phyloP scores from a whole-genome alignment of 2,888 invertebrate genomes.

The Hirtodrosophila histrioides region DNA sequence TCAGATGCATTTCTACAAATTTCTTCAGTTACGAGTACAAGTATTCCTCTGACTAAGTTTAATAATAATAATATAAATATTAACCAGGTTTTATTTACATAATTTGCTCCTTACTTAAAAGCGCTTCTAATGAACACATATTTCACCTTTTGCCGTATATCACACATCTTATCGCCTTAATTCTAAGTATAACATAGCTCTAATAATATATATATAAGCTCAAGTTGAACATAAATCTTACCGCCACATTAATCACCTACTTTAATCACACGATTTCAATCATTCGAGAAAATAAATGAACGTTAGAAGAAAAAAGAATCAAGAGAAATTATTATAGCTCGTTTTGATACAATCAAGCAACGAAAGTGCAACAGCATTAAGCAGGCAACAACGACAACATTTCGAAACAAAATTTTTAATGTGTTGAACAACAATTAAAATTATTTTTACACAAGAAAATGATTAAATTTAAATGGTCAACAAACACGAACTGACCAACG shows the following conservation, averaged over 20 bases:
- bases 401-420: conserved; percentile 68
- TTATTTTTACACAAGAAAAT: conserved; percentile 70
- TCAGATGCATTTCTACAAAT: no score
- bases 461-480: conserved; percentile 65
- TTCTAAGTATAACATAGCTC: not conserved
- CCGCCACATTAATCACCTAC: conserved; percentile 35
- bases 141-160: not conserved
- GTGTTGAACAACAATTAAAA: conserved; percentile 71
- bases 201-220: conserved; percentile 1
- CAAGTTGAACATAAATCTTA: conserved; percentile 20
- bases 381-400: conserved; percentile 37
- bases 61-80: no score
- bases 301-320: conserved; percentile 8
- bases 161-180: not conserved
- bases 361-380: conserved; percentile 46
- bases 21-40: no score
- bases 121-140: conserved; percentile 5
- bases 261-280: conserved; percentile 44
- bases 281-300: conserved; percentile 4
- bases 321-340: conserved; percentile 38
- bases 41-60: no score
- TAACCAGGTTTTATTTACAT: no score
- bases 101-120: no score
- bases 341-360: conserved; percentile 49
- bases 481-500: conserved; percentile 40